Evolutionary conservation across 2,888 invertebrate genomes (phyloP), one percentile per base, ranked within the genome.

Genomic region (Orthosia cruda): DNA sequence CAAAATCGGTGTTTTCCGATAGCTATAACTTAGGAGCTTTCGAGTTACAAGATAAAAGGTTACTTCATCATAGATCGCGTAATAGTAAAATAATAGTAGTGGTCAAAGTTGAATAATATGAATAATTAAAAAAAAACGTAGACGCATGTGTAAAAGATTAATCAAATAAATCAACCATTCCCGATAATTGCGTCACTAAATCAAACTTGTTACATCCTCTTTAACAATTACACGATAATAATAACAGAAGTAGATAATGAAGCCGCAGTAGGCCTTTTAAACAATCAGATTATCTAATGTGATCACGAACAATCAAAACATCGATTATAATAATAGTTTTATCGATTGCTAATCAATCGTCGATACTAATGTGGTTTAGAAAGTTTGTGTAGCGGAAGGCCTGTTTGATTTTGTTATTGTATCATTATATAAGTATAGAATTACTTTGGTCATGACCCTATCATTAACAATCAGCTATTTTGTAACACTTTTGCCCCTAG

Each of bases 301-400:
- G 64, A 71, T 83, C 64, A 81, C 80, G 73, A 84, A 76, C 67
- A 74, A 86, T 87, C 73, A 76, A 71, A 67, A 49, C 73, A 77
- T 82, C 79, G 83, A 87, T 86, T 82, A 71, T 55, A 45, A 55
- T 76, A 69, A 69, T 66, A 54, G 58, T 52, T 55, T 71, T 50
- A 75, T 71, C 65, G 66, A 85, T 77, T 78, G 68, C 80, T 82
- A 64, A 61, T 63, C 70, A 55, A 81, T 89, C 83, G 81, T 82
- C 77, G 80, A 68, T 79, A 73, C 67, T 58, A n/a, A 64, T 79
- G 63, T 69, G 47, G 64, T 83, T 83, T 87, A 84, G 89, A 89
- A 89, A 89, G 89, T 77, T 62, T 52, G 20, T 74, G 40, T 63
- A 69, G 50, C 69, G 47, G 57, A 75, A 59, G 23, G 20, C n/a